These are phyloP conservation scores for Polymixis flavicincta DNA, from an alignment of 2,888 invertebrate genomes.

Conservation along the genomic window DNA sequence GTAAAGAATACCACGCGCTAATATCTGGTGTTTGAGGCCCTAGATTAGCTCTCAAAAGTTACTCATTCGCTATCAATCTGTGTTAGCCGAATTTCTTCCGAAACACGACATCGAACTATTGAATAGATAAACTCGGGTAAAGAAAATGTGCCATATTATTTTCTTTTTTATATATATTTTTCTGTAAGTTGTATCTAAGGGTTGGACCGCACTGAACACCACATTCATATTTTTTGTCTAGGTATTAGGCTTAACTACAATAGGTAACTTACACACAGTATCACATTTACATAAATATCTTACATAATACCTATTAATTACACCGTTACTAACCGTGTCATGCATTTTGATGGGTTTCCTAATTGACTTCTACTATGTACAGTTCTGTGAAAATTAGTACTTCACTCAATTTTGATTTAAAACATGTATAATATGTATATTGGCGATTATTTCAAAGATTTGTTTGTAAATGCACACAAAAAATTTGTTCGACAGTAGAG, in stretches of 20 bases:
- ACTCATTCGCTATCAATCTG: background rate
- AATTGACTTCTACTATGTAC: slow-evolving; percentile 15
- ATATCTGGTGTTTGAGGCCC: background rate
- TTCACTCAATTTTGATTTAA: slow-evolving; percentile 41
- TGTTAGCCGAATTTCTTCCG: background rate
- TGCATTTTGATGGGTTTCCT: slow-evolving; percentile 76
- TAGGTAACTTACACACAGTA: background rate
- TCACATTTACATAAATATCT: background rate
- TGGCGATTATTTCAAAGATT: slow-evolving; percentile 14
- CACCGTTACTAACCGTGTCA: slow-evolving; percentile 77
- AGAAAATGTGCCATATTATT: background rate
- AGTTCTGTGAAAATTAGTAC: background rate
- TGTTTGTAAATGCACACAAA: slow-evolving; percentile 36
- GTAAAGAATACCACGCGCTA: background rate
- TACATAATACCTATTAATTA: background rate
- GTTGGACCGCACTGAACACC: background rate
- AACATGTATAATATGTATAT: slow-evolving; percentile 13
- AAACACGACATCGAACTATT: background rate
- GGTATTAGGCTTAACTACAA: background rate
- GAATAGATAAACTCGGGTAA: background rate
- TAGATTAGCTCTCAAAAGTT: too few species aligned
- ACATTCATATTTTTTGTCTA: background rate
- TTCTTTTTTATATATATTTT: background rate
- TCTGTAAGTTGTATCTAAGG: background rate
- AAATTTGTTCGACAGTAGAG: slow-evolving; percentile 36